Evolutionary conservation across 2,113 vertebrate species (phyloP).

Genomic region (Chlorodrepanis virens): DNA sequence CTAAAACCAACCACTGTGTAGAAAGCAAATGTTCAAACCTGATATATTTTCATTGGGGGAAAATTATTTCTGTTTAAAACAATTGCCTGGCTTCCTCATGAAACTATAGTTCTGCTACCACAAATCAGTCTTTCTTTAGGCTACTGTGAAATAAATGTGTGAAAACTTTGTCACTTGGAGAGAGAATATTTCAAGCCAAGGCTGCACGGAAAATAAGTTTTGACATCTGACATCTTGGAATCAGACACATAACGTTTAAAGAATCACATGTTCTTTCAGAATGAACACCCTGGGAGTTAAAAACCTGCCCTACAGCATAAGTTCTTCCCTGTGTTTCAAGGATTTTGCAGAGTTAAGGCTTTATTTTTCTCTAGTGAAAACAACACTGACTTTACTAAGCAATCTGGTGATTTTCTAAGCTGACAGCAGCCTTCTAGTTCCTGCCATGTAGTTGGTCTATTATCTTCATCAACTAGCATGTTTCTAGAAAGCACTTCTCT

Average conservation of each 20-base stretch:
- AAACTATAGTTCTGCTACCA: neutral
- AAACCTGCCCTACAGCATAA: neutral
- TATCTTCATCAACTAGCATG: neutral
- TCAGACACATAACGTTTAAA: neutral
- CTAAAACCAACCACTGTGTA: fast-evolving
- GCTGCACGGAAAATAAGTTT: neutral
- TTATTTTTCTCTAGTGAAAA: neutral
- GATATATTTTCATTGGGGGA: neutral
- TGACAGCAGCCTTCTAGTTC: neutral
- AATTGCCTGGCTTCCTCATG: neutral
- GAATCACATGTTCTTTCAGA: neutral
- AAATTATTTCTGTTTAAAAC: neutral
- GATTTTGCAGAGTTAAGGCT: neutral
- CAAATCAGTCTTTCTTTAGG: neutral
- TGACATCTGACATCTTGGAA: neutral
- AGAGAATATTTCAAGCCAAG: neutral
- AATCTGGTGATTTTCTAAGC: neutral
- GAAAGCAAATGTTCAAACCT: neutral
- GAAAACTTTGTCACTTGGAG: neutral
- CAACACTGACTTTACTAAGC: neutral
- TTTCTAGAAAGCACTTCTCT: neutral
- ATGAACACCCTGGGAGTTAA: neutral
- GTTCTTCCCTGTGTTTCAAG: neutral
- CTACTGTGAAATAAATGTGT: neutral
- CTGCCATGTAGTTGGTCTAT: neutral